Conservation (phyloP, 2,113 vertebrate genomes). For the Mormoops blainvillei region DNA sequence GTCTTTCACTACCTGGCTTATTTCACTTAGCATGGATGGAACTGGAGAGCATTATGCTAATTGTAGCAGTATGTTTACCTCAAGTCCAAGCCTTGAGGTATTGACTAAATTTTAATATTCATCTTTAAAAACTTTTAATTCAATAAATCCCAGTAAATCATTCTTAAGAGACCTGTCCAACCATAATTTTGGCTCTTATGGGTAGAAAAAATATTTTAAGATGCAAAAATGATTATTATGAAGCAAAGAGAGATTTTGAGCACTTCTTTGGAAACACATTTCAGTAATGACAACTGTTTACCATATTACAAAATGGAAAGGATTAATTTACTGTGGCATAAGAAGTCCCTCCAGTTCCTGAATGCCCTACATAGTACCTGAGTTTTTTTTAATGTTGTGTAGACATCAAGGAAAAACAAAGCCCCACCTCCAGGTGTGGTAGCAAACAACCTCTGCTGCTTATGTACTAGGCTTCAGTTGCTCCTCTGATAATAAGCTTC, state of each 20-base stretch:
- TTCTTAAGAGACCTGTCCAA: conserved; percentile 41
- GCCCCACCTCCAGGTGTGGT: conserved; percentile 93
- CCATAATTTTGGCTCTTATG: conserved; percentile 34
- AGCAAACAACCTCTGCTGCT: conserved; percentile 89
- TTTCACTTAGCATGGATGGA: no score
- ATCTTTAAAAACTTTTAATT: conserved; percentile 46
- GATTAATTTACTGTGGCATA: conserved; percentile 73
- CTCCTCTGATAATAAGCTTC: conserved; percentile 85
- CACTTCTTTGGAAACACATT: conserved; percentile 68
- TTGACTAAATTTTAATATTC: conserved; percentile 45
- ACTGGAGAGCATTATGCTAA: no score
- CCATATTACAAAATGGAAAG: conserved; percentile 73
- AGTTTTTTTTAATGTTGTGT: conserved; percentile 69
- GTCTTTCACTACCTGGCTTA: no score
- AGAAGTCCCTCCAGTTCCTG: conserved; percentile 74
- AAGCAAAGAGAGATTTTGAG: conserved; percentile 65
- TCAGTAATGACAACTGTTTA: conserved; percentile 72
- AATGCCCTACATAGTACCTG: conserved; percentile 73
- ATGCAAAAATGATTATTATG: conserved; percentile 54
- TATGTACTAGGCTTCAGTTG: conserved; percentile 70
- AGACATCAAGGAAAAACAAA: conserved; percentile 87
- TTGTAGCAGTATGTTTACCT: background rate
- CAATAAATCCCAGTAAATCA: conserved; percentile 51
- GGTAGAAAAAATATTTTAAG: conserved; percentile 53
- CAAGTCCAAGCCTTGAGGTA: background rate